phyloP scores from a whole-genome alignment of 1,140 invertebrate genomes.

The Teleopsis dalmanni region DNA sequence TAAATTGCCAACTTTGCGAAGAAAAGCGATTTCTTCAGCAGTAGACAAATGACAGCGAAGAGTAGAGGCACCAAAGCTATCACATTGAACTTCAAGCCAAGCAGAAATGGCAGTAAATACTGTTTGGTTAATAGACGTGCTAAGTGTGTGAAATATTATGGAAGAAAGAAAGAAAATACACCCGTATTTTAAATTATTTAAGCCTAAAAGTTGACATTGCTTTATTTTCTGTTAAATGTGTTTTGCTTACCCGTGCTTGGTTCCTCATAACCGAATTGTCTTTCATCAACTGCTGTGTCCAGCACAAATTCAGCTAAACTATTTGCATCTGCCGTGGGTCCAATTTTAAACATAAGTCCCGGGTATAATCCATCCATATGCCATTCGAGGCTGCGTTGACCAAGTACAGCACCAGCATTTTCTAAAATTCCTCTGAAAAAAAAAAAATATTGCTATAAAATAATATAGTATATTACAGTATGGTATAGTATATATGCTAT shows the following conservation, averaged over 20 bases:
- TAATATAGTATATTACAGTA: too few relatives aligned
- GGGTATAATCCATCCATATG: slow-evolving; percentile 62
- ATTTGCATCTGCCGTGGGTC: slow-evolving; percentile 53
- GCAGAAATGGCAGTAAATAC: slow-evolving; percentile 60
- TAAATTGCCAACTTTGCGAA: slow-evolving; percentile 63
- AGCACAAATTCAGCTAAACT: slow-evolving; percentile 67
- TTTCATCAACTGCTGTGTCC: slow-evolving; percentile 49
- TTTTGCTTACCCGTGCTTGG: slow-evolving; percentile 42
- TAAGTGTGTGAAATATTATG: slow-evolving; percentile 28
- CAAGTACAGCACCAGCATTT: slow-evolving; percentile 61
- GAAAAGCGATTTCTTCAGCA: slow-evolving; percentile 65
- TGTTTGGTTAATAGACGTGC: slow-evolving; percentile 60
- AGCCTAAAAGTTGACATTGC: neutral
- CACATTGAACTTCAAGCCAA: slow-evolving; percentile 69
- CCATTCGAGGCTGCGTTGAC: slow-evolving; percentile 63
- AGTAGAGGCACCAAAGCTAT: slow-evolving; percentile 62
- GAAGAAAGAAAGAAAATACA: neutral
- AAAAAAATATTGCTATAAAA: too few relatives aligned
- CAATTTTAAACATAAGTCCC: slow-evolving; percentile 60
- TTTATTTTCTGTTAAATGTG: neutral
- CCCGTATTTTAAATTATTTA: neutral
- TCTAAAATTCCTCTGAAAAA: slow-evolving; percentile 51
- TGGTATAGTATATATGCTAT: too few relatives aligned
- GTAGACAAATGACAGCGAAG: slow-evolving; percentile 58
- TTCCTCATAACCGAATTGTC: slow-evolving; percentile 45